A percentile compares a stretch with the other conserved stretches of the same genome.
phyloP scores from a whole-genome alignment of 1,140 invertebrate genomes.

The Teleogryllus occipitalis region DNA sequence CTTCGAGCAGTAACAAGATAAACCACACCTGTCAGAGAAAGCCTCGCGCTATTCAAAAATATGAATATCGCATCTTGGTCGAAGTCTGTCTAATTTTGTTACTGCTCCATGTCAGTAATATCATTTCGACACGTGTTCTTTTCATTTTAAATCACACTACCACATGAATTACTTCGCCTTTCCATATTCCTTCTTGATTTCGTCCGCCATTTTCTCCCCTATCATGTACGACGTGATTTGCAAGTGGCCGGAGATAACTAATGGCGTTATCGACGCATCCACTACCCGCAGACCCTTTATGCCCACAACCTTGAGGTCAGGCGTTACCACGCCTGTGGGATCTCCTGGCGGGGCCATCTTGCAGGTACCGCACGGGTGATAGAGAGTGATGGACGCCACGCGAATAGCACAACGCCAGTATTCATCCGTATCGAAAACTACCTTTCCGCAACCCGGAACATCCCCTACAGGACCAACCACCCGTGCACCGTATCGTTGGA shows the following conservation, averaged over 20 bases:
- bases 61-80: no score
- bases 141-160: no score
- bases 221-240: conserved; percentile 34
- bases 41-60: no score
- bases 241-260: conserved; percentile 30
- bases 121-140: no score
- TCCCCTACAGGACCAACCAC: neutral
- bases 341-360: conserved; percentile 21
- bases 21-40: no score
- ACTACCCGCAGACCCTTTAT: conserved; percentile 33
- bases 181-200: conserved; percentile 32
- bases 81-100: no score
- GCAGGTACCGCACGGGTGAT: conserved; percentile 22
- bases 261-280: conserved; percentile 37
- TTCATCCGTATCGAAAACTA: neutral
- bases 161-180: no score
- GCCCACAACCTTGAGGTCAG: conserved; percentile 30
- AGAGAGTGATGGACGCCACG: neutral
- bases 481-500: neutral
- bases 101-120: no score
- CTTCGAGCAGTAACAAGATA: no score
- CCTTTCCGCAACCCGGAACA: neutral
- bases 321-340: conserved; percentile 18
- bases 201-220: conserved; percentile 41
- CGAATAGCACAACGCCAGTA: neutral